These are phyloP conservation scores for Noturus placidus DNA, from an alignment of 2,113 vertebrate genomes.

Conservation along the genomic window DNA sequence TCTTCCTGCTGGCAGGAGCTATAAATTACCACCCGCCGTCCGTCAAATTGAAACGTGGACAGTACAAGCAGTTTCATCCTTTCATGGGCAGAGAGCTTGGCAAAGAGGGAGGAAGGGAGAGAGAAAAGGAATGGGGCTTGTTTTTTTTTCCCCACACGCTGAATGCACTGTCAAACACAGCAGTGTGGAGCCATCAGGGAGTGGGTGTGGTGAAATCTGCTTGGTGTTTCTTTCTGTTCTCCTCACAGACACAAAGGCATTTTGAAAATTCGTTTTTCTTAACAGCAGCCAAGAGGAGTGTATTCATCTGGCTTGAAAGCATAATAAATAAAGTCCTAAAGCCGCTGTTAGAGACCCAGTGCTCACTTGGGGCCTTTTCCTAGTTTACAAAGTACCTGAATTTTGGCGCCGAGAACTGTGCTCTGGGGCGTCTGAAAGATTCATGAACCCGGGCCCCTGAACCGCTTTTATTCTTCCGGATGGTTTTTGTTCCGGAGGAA, in stretches of 20 bases:
- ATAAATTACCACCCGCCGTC: slow-evolving; percentile 19
- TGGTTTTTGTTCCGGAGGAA: background rate
- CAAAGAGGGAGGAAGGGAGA: background rate
- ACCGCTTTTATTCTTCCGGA: background rate
- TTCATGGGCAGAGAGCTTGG: background rate
- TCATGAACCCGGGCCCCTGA: background rate
- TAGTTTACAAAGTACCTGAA: background rate
- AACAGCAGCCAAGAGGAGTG: background rate
- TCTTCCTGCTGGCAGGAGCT: slow-evolving; percentile 5
- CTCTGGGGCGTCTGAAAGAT: slow-evolving; percentile 1
- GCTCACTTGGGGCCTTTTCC: background rate
- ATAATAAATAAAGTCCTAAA: background rate
- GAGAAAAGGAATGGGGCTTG: background rate
- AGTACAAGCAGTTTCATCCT: background rate
- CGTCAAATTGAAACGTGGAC: slow-evolving; percentile 5
- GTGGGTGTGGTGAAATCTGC: background rate
- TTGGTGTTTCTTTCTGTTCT: background rate
- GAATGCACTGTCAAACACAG: background rate
- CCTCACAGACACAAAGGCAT: background rate
- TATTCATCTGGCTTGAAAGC: background rate
- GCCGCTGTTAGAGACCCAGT: background rate
- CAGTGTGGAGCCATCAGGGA: background rate
- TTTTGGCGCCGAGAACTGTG: background rate
- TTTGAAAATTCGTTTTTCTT: background rate
- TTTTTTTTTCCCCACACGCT: background rate